Evolutionary conservation across 1,140 invertebrate genomes (phyloP).

Genomic region (Gonioctena quinquepunctata): DNA sequence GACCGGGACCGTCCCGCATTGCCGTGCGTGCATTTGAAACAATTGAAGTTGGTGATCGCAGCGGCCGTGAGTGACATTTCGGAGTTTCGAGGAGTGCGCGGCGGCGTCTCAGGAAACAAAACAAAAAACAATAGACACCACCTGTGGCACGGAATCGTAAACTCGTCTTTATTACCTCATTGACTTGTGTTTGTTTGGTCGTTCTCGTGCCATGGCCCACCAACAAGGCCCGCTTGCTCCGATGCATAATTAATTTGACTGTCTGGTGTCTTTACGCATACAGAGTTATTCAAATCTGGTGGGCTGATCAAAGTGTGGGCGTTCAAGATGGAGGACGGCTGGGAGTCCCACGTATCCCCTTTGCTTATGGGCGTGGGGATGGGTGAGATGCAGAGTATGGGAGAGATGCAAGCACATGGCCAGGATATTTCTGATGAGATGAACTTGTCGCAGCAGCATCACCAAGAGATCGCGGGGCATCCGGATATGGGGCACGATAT

Average conservation of each 20-base stretch:
- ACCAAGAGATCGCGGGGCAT: slow-evolving; percentile 31
- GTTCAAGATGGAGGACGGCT: slow-evolving; percentile 53
- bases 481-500: slow-evolving; percentile 40
- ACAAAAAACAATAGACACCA: slow-evolving; percentile 6
- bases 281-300: slow-evolving; percentile 9
- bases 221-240: not conserved
- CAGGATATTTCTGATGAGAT: slow-evolving; percentile 34
- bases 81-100: not conserved
- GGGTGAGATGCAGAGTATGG: slow-evolving; percentile 44
- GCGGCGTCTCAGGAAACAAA: not conserved
- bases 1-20: not conserved
- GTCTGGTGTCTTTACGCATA: not conserved
- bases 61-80: not conserved
- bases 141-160: slow-evolving; percentile 5
- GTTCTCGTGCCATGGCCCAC: not conserved
- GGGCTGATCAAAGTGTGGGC: slow-evolving; percentile 11
- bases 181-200: not conserved
- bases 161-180: not conserved
- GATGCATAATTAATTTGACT: slow-evolving; percentile 14
- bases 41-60: not conserved
- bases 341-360: slow-evolving; percentile 54
- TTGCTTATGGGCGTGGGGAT: slow-evolving; percentile 53
- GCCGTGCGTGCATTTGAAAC: not conserved
- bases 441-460: slow-evolving; percentile 29
- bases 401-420: slow-evolving; percentile 37